Conservation (phyloP, 2,888 invertebrate species). For the Pristionchus fissidentatus region DNA sequence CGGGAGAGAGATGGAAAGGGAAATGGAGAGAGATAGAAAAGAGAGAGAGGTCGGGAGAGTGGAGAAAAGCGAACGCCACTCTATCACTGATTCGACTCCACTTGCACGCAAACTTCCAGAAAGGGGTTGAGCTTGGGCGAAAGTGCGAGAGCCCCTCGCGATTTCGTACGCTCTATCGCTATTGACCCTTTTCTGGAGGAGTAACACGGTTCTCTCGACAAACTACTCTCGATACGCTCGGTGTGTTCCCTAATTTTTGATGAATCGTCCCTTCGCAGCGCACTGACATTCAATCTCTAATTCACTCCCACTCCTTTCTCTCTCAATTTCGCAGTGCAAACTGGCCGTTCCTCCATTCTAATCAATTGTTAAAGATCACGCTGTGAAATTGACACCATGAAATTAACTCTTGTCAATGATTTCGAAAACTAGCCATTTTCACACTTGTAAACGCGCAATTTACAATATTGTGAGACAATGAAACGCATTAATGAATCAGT, state of each 20-base stretch:
- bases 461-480: too few relatives aligned
- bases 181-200: too few relatives aligned
- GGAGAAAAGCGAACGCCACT: constrained; percentile 12
- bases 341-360: background rate
- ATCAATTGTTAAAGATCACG: background rate
- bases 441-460: too few relatives aligned
- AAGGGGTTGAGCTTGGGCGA: too few relatives aligned
- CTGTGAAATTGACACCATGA: background rate
- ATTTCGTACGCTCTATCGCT: too few relatives aligned
- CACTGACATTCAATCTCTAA: too few relatives aligned
- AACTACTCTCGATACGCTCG: too few relatives aligned
- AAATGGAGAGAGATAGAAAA: constrained; percentile 17
- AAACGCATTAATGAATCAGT: too few relatives aligned
- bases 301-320: constrained; percentile 30
- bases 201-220: too few relatives aligned
- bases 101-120: too few relatives aligned
- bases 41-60: background rate
- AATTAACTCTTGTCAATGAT: background rate
- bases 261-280: constrained; percentile 38
- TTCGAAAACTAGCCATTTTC: too few relatives aligned
- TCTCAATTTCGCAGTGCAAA: constrained; percentile 14
- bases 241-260: constrained; percentile 36
- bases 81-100: constrained; percentile 42
- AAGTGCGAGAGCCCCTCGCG: too few relatives aligned
- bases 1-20: constrained; percentile 6